Percentiles rank a stretch among this genome's conserved stretches.
Evolutionary conservation across 2,113 vertebrate genomes (phyloP).

Genomic region (Chroicocephalus ridibundus): DNA sequence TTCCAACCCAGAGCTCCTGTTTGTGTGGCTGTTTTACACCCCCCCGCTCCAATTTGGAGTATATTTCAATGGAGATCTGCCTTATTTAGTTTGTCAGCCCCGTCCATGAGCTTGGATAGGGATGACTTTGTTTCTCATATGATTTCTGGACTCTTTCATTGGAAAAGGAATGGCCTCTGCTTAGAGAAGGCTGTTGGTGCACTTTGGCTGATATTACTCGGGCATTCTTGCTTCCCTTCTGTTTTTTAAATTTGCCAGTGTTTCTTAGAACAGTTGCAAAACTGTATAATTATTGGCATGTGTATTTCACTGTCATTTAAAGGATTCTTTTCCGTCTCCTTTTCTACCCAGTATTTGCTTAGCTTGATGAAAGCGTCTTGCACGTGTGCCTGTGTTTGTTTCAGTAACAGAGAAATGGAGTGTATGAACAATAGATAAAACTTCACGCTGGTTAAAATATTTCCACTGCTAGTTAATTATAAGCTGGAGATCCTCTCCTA

Average conservation of each 20-base stretch:
- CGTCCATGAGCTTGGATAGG: background rate
- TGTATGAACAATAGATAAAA: background rate
- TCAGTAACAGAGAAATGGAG: background rate
- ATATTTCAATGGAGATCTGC: background rate
- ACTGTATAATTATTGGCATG: background rate
- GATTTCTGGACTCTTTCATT: background rate
- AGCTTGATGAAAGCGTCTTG: background rate
- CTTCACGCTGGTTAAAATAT: background rate
- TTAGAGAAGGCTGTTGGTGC: background rate
- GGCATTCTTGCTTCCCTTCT: background rate
- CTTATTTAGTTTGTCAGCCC: background rate
- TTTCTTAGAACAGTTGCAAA: constrained; percentile 4
- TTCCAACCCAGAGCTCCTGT: background rate
- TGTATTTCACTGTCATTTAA: background rate
- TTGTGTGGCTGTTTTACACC: background rate
- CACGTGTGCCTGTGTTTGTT: background rate
- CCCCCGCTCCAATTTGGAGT: background rate
- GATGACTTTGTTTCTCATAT: background rate
- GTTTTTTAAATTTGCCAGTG: background rate
- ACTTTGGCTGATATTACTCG: background rate
- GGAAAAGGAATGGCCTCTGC: background rate
- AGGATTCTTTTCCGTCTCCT: background rate
- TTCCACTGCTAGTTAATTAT: constrained; percentile 19
- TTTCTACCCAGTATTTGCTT: background rate
- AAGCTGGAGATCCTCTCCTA: constrained; percentile 32